These are phyloP conservation scores for Luffia ferchaultella DNA, from an alignment of 2,888 invertebrate genomes.

Conservation along the genomic window DNA sequence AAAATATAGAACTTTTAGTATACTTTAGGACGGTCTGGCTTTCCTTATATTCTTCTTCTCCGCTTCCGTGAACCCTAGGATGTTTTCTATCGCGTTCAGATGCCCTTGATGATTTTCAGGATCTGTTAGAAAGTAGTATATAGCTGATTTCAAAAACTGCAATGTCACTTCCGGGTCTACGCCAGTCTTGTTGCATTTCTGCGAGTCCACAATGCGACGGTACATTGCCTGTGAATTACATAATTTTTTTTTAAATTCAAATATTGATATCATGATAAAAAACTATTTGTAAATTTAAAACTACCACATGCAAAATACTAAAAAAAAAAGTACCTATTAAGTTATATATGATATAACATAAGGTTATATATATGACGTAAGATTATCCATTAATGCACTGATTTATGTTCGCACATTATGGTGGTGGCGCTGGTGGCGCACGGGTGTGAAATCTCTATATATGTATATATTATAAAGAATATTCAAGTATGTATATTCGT, in stretches of 20 bases:
- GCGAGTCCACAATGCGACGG: conserved; percentile 81
- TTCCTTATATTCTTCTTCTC: conserved; percentile 84
- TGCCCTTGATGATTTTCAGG: conserved; percentile 90
- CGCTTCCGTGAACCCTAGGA: conserved; percentile 84
- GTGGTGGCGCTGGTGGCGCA: no score
- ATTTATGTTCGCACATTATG: no score
- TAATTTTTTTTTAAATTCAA: conserved; percentile 4
- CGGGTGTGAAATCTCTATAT: no score
- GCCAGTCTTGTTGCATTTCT: conserved; percentile 72
- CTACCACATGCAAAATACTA: not conserved
- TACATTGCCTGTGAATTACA: conserved; percentile 78
- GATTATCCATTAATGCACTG: no score
- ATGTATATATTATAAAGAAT: no score
- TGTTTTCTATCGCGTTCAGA: conserved; percentile 89
- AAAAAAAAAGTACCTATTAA: not conserved
- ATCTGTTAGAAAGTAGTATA: conserved; percentile 92
- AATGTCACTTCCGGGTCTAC: conserved; percentile 92
- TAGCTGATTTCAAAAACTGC: conserved; percentile 91
- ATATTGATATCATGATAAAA: no score
- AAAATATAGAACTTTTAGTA: no score
- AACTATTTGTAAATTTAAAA: not conserved
- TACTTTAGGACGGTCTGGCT: conserved; percentile 51
- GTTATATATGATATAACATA: not conserved
- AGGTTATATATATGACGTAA: no score
- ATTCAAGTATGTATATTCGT: no score